Percentiles rank a stretch among this genome's conserved stretches.
Conservation (phyloP, 1,140 invertebrate genomes). For the Pachyrhynchus sulphureomaculatus region DNA sequence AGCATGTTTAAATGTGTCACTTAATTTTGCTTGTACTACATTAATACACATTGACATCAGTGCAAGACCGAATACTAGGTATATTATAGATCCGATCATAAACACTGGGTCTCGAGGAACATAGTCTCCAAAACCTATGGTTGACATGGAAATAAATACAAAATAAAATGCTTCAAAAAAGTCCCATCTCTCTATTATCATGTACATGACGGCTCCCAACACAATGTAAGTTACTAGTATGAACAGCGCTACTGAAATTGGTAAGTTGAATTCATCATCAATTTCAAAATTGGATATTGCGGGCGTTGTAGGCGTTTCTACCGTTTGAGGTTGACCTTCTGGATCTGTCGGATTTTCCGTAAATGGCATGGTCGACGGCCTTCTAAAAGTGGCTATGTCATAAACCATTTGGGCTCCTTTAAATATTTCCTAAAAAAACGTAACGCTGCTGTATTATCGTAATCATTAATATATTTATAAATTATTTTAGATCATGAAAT, state of each 20-base stretch:
- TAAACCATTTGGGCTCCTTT: slow-evolving; percentile 78
- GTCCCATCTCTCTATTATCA: slow-evolving; percentile 76
- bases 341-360: slow-evolving; percentile 40
- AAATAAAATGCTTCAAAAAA: slow-evolving; percentile 92
- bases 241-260: slow-evolving; percentile 79
- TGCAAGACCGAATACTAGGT: slow-evolving; percentile 90
- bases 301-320: slow-evolving; percentile 59
- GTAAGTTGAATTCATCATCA: slow-evolving; percentile 92
- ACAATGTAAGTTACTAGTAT: slow-evolving; percentile 83
- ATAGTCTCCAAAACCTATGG: slow-evolving; percentile 88
- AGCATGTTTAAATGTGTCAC: slow-evolving; percentile 81
- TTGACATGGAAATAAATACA: slow-evolving; percentile 92
- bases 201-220: slow-evolving; percentile 76
- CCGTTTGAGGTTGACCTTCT: slow-evolving; percentile 22
- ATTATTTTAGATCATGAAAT: too few relatives aligned
- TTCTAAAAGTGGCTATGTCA: slow-evolving; percentile 69
- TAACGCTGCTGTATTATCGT: background rate
- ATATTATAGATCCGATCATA: slow-evolving; percentile 92
- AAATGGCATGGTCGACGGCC: slow-evolving; percentile 59
- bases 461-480: too few relatives aligned
- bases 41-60: slow-evolving; percentile 97
- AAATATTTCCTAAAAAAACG: slow-evolving; percentile 58
- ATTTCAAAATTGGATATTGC: slow-evolving; percentile 68
- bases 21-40: slow-evolving; percentile 85
- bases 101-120: slow-evolving; percentile 86